Base-by-base conservation (phyloP, 2,113 vertebrate genomes). In the Corynorhinus townsendii region DNA sequence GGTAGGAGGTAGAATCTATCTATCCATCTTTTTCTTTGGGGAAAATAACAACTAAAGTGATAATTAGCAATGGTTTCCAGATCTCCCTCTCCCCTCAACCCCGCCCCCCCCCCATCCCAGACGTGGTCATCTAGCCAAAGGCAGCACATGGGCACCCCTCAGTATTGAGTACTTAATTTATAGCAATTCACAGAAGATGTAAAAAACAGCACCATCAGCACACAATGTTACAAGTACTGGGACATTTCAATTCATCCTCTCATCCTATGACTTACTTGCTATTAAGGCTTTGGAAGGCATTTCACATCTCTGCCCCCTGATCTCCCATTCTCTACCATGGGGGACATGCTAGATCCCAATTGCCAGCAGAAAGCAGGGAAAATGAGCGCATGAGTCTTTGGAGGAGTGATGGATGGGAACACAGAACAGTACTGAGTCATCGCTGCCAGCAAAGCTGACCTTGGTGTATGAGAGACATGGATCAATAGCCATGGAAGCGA, bases 131-230 rank as follows among this genome's bases (percentile, higher is more conserved):
- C 35, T 56, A 90, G n/a, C 30, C 59, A 71, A 79, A 86, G 11
- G 90, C 68, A 66, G 84, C 28, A 26, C 38, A 22, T 66, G 56
- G 33, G 43, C 66, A 81, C 14, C 30, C 89, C 49, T 91, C 72
- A 45, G 12, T 88, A 93, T 94, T 94, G 40, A 80, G 68, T n/a
- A 88, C 35, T 94, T 95, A 95, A 66, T 84, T 94, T 83, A 87
- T 4, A 94, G 66, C 86, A 73, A 47, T 81, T 94, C 89, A 87
- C 3, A 93, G 59, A 92, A 73, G 19, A 68, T 76, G 7, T 75
- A 79, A 90, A 86, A 62, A 62, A 90, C 86, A 54, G 28, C 52
- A 72, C 28, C 43, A 84, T 77, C 73, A 92, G 54, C 6, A 86
- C 12, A 92, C 3, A 40, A 80, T 38, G 4, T 54, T 83, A 9